Percentiles rank a stretch among this genome's conserved stretches.
Evolutionary conservation across 2,888 invertebrate genomes (phyloP).

Genomic region (Lepas anatifera): DNA sequence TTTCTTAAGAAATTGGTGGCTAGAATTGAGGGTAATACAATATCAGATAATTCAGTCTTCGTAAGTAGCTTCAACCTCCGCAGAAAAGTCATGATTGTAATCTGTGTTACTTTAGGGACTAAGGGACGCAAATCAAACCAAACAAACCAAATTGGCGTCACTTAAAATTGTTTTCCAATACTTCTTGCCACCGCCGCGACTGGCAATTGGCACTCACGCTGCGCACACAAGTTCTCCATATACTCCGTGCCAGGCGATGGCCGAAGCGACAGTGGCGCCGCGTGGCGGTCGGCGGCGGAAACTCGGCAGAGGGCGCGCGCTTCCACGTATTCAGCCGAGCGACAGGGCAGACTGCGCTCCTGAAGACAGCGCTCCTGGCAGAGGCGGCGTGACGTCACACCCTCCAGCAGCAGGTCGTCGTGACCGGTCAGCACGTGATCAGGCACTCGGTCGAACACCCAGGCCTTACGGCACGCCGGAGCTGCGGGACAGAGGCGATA

Average conservation of each 20-base stretch:
- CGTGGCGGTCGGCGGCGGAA: conserved; percentile 34
- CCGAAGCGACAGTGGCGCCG: conserved; percentile 41
- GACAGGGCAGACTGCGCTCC: conserved; percentile 38
- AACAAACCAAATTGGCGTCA: no score
- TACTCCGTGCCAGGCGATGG: conserved; percentile 53
- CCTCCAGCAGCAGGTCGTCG: conserved; percentile 46
- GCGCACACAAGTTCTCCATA: conserved; percentile 64
- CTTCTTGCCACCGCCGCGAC: no score
- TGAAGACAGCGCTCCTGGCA: conserved; percentile 51
- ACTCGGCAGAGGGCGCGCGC: conserved; percentile 45
- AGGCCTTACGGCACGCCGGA: conserved; percentile 42
- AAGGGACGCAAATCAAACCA: no score
- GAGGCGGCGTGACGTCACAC: conserved; percentile 48
- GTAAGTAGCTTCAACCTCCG: no score
- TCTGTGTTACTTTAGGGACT: no score
- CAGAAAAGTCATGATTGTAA: no score
- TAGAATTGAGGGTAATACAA: no score
- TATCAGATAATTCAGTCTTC: no score
- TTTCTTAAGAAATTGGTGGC: no score
- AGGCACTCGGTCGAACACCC: conserved; percentile 62
- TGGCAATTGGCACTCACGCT: conserved; percentile 21
- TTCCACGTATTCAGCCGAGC: conserved; percentile 44
- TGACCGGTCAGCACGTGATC: conserved; percentile 60
- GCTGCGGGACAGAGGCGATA: conserved; percentile 20
- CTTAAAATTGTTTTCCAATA: no score